Conservation (phyloP, 2,113 vertebrate genomes). For the Pluvianellus socialis region DNA sequence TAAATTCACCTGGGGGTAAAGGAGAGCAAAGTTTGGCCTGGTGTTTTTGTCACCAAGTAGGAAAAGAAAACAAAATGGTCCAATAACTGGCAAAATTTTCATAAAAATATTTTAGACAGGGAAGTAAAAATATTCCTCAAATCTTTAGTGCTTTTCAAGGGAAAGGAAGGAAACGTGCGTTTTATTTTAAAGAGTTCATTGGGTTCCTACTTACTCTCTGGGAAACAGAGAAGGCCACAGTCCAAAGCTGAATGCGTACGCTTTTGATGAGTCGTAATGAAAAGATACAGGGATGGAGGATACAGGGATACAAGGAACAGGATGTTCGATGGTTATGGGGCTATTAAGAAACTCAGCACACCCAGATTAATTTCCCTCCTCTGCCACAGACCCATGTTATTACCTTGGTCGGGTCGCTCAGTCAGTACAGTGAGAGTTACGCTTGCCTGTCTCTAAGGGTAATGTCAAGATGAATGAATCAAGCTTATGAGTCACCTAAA, state of each 20-base stretch:
- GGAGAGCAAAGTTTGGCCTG: neutral
- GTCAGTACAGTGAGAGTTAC: neutral
- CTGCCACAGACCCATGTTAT: neutral
- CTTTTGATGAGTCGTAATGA: neutral
- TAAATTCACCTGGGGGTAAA: neutral
- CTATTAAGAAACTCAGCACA: neutral
- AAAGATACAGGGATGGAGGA: neutral
- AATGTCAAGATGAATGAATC: neutral
- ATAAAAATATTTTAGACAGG: neutral
- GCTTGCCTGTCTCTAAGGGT: neutral
- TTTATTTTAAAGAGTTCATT: neutral
- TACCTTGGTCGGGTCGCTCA: neutral
- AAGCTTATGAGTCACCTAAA: neutral
- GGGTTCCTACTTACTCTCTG: neutral
- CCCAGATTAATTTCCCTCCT: neutral
- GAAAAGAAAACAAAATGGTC: neutral
- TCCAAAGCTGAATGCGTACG: rapidly evolving
- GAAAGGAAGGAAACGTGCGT: neutral
- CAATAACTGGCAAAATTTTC: neutral
- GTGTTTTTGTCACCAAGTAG: neutral
- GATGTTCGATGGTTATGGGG: neutral
- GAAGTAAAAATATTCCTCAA: neutral
- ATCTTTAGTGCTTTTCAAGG: neutral
- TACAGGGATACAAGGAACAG: too few relatives aligned
- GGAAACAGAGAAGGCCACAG: neutral